Percentiles rank a stretch among this genome's conserved stretches.
Conservation (phyloP, 2,797 vertebrate species). For the Amphiprion clarkii region DNA sequence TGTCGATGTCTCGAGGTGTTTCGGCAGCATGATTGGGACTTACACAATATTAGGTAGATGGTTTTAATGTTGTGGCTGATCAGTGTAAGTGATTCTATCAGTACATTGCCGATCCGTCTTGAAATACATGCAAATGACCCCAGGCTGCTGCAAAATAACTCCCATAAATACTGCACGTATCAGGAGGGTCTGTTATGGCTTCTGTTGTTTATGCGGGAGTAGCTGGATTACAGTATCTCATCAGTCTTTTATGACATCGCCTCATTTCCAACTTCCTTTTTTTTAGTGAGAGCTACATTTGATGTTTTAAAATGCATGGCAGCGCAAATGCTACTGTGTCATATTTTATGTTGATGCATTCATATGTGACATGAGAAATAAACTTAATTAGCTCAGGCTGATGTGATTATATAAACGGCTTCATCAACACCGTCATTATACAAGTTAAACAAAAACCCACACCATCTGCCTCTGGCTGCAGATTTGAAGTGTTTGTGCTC, state of each 20-base stretch:
- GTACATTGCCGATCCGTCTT: too few relatives aligned
- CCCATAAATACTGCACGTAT: not conserved
- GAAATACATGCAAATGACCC: too few relatives aligned
- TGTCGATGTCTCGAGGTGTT: too few relatives aligned
- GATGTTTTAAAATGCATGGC: not conserved
- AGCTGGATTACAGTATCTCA: not conserved
- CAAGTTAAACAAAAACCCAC: conserved; percentile 9
- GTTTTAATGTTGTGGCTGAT: too few relatives aligned
- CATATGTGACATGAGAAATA: not conserved
- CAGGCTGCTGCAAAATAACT: too few relatives aligned
- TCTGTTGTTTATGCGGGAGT: not conserved
- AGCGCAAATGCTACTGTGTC: not conserved
- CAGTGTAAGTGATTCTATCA: too few relatives aligned
- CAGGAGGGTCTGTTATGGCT: not conserved
- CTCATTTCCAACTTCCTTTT: not conserved
- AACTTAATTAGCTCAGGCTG: conserved; percentile 3
- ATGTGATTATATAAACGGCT: not conserved
- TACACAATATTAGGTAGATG: too few relatives aligned
- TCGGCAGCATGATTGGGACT: too few relatives aligned
- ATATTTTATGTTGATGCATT: not conserved
- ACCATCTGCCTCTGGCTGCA: conserved; percentile 12
- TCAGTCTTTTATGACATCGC: not conserved
- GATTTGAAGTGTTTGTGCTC: not conserved
- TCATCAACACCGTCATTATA: not conserved
- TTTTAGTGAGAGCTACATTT: not conserved